Evolutionary conservation across 2,888 invertebrate genomes (phyloP), one percentile per base, ranked within the genome.

Genomic region (Linyphia triangularis): DNA sequence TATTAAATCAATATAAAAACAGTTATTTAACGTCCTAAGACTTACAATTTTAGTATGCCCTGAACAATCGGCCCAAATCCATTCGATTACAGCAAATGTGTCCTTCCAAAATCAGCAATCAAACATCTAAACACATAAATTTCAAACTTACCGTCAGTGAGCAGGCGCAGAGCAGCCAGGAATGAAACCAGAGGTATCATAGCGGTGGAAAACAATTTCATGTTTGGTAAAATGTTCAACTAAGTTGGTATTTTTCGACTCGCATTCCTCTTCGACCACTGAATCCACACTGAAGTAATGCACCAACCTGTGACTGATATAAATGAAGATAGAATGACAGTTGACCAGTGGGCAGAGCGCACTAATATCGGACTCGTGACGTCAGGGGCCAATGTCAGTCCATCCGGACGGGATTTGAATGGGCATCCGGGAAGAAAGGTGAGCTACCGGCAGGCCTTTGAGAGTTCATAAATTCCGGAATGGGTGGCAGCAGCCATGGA

Each of bases 111-210:
- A n/a, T 9, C 4, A 33, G 33, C 33, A 33, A 33, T 33, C 33
- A 33, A 33, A 9, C 33, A 33, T 4, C 33, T 33, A 33, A 51
- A 51, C n/a, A 13, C n/a, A 13, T 24, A 61, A 61, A 13, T 6
- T 9, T n/a, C 22, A 6, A n/a, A 92, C 93, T 93, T 94, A 96
- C 96, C 96, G 93, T 96, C 96, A 90, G 96, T 95, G 93, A 95
- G 94, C 95, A 96, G 96, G 92, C 96, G 96, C 92, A 96, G 94
- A 93, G 96, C 96, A 92, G 96, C 96, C 92, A 96, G 95, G 92
- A 96, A 95, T 93, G 96, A 96, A 93, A 96, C 96, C 94, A 96
- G 96, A 95, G 96, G 96, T 95, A 96, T 96, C 95, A 96, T 96
- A 92, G 93, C 94, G 30, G 63, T 26, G 24, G 72, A 79, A 65